phyloP scores from a whole-genome alignment of 2,888 invertebrate species.

The Heliconius erato region DNA sequence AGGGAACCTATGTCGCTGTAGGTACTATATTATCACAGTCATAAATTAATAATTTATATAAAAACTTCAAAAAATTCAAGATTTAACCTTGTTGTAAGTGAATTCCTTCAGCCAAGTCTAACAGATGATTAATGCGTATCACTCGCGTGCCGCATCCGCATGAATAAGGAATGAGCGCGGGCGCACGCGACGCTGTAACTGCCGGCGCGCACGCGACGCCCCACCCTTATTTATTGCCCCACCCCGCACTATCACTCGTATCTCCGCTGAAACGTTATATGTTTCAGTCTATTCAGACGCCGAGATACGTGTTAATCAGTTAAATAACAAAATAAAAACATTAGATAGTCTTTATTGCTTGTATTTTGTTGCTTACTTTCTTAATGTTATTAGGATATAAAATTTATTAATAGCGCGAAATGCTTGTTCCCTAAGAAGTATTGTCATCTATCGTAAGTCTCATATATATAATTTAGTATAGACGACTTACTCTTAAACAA shows the following conservation, averaged over 20 bases:
- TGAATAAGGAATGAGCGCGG: constrained; percentile 85
- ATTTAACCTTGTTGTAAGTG: constrained; percentile 36
- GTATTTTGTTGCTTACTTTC: not conserved
- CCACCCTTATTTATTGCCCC: constrained; percentile 61
- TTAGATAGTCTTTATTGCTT: not conserved
- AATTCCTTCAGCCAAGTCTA: constrained; percentile 46
- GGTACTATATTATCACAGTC: not conserved
- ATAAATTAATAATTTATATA: not conserved
- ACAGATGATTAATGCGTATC: constrained; percentile 56
- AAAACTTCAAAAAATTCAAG: constrained; percentile 26
- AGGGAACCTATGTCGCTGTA: not conserved
- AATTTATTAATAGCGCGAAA: not conserved
- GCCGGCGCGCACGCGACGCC: constrained; percentile 71
- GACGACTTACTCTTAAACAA: too few species aligned
- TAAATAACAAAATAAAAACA: not conserved
- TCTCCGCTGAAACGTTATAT: constrained; percentile 53
- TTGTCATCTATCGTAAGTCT: too few species aligned
- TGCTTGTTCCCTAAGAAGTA: not conserved
- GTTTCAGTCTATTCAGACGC: constrained; percentile 33
- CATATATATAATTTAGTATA: too few species aligned
- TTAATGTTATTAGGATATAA: not conserved
- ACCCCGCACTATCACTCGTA: constrained; percentile 62
- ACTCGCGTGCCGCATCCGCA: constrained; percentile 75
- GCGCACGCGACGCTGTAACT: constrained; percentile 82
- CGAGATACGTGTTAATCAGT: constrained; percentile 23